Evolutionary conservation across 64 coral and sea anemone species (phyloP).

Genomic region (Dendrophyllia cribrosa): DNA sequence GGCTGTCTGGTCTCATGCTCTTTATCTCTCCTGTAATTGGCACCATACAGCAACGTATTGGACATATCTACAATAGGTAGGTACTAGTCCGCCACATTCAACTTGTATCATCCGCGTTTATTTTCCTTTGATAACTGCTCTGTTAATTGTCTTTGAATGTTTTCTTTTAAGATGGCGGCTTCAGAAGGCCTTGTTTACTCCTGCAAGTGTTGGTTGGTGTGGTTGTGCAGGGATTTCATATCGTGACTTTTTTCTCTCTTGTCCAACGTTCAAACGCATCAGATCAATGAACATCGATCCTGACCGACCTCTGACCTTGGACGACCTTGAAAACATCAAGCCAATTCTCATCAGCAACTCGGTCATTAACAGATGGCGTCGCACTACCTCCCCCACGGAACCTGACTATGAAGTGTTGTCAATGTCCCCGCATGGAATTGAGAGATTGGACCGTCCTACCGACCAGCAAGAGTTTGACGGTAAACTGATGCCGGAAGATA

Average conservation of each 20-base stretch:
- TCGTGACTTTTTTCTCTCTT: slow-evolving; percentile 30
- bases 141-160: too few relatives aligned
- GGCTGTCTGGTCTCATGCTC: slow-evolving; percentile 64
- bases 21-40: slow-evolving; percentile 68
- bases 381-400: background rate
- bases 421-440: background rate
- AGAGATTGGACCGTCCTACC: background rate
- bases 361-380: background rate
- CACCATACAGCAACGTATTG: slow-evolving; percentile 38
- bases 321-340: background rate
- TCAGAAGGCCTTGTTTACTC: slow-evolving; percentile 78
- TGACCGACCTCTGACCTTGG: background rate
- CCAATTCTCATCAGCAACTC: background rate
- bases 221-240: slow-evolving; percentile 46
- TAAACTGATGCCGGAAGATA: background rate
- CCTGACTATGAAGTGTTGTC: background rate
- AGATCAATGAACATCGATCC: background rate
- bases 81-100: too few relatives aligned
- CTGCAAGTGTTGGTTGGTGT: slow-evolving; percentile 41
- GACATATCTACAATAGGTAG: slow-evolving; percentile 60
- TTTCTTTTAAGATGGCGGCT: slow-evolving; percentile 54
- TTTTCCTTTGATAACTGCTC: too few relatives aligned
- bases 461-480: background rate
- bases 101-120: too few relatives aligned
- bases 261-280: background rate